A percentile compares a stretch with the other conserved stretches of the same genome.
Conservation (phyloP, 2,797 vertebrate species). For the Strix occidentalis region DNA sequence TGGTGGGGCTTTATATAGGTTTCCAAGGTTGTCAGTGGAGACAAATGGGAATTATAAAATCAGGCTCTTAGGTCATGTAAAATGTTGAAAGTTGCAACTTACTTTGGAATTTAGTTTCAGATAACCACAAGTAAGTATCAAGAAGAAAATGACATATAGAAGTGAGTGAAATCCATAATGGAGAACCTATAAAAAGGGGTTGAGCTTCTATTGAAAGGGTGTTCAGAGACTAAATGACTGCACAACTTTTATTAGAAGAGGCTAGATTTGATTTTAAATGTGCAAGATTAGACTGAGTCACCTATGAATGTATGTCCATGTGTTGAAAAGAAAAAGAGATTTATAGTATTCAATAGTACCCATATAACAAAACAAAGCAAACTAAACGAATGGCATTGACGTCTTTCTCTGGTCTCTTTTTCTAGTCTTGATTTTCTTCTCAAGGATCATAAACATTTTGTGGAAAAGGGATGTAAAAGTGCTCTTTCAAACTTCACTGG, state of each 20-base stretch:
- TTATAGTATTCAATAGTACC: not conserved
- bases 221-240: not conserved
- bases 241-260: not conserved
- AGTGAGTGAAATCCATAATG: not conserved
- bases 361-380: not conserved
- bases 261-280: not conserved
- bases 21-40: not conserved
- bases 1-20: not conserved
- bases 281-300: not conserved
- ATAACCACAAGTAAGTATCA: not conserved
- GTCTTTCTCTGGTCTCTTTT: not conserved
- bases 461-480: not conserved
- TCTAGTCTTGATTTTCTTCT: not conserved
- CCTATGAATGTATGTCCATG: not conserved
- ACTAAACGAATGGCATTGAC: not conserved
- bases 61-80: not conserved
- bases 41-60: not conserved
- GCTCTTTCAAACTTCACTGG: accelerated
- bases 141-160: not conserved
- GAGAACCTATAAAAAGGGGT: not conserved
- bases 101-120: not conserved
- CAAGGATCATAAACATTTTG: not conserved
- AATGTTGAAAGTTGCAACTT: not conserved
- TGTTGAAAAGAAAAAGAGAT: not conserved
- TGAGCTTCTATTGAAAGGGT: not conserved